Evolutionary conservation across 2,113 vertebrate genomes (phyloP), one percentile per base, ranked within the genome.

Genomic region (Polypterus senegalus): DNA sequence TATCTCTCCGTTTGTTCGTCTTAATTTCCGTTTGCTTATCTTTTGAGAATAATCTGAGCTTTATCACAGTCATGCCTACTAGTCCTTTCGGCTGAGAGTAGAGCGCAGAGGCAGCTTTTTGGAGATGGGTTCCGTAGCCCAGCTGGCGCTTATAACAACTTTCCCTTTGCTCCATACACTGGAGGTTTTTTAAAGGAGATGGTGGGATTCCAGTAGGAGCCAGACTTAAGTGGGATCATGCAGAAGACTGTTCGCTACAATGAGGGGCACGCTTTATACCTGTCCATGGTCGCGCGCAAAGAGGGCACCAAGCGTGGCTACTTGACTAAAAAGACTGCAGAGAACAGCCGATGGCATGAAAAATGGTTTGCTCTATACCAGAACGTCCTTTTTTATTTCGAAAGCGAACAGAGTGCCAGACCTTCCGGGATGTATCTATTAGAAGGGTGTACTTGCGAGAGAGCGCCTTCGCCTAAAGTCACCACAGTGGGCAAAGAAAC

Each of bases 301-400:
- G 95, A 97, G 64, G 93, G 92, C 49, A 92, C 90, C 64, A 94
- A 91, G 78, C 89, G 93, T 70, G 92, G 95, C 67, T 89, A 83
- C 77, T 83, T 97, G 71, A 86, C 89, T 83, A 98, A 97, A 83
- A 94, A 91, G 84, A 87, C 90, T 1, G 79, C 95, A 43, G 95
- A 98, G 76, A 93, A 91, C 75, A 98, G 88, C 82, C 89, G 92
- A 64, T 98, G 95, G 95, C 92, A 95, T 69, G 94, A 96, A 61
- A 97, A 93, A 84, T 97, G 90, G 87, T 97, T 98, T 77, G 90
- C 92, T 3, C 90, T 98, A 5, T 93, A 94, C 76, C 94, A 97
- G 67, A 98, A 98, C 82, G 78, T 97, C 59, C 86, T 98, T 9
- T 98, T 98, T 80, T 97, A 95, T 86, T 98, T 94, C 78, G 95